A percentile compares a stretch with the other conserved stretches of the same genome.
Conservation (phyloP, 2,797 vertebrate species). For the Enteromius paludinosus region DNA sequence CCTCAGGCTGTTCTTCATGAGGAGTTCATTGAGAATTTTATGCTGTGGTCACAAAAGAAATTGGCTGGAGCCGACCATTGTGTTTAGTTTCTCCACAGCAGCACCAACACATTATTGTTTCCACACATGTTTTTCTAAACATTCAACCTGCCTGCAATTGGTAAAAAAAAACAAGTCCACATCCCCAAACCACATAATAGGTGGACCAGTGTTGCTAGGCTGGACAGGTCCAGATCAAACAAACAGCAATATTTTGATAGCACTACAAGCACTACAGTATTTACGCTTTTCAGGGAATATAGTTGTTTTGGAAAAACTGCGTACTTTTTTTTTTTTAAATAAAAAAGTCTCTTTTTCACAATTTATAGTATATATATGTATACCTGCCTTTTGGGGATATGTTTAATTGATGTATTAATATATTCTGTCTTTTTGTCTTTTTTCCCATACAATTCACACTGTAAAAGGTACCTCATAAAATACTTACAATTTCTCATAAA, state of each 20-base stretch:
- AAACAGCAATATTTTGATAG: neutral
- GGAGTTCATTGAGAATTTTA: slow-evolving; percentile 6
- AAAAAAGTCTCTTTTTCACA: neutral
- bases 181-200: neutral
- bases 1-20: neutral
- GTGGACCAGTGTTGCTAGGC: neutral
- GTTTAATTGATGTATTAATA: neutral
- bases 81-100: neutral
- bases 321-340: neutral
- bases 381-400: neutral
- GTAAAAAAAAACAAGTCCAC: neutral
- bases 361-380: neutral
- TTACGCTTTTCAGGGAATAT: neutral
- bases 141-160: neutral
- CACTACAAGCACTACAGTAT: neutral
- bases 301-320: neutral
- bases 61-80: neutral
- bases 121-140: neutral
- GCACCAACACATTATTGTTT: neutral
- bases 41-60: slow-evolving; percentile 10
- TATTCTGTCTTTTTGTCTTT: neutral
- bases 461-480: neutral
- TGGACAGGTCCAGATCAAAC: neutral
- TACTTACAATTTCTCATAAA: neutral
- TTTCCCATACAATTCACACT: neutral